These are phyloP conservation scores for Sialis fuliginosa DNA, from an alignment of 2,888 invertebrate species.

Conservation along the genomic window DNA sequence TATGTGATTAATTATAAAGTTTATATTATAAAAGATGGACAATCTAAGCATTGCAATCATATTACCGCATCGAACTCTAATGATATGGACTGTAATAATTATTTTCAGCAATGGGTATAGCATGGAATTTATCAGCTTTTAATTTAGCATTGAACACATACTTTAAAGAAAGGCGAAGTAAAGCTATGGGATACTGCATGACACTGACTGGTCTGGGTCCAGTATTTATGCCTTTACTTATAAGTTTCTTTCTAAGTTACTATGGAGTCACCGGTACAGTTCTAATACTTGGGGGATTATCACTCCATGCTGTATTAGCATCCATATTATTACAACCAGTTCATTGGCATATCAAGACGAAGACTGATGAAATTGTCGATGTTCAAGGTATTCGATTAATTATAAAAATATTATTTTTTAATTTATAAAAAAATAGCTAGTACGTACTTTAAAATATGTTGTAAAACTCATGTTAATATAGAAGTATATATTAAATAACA, in stretches of 20 bases:
- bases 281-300: constrained; percentile 39
- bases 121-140: constrained; percentile 39
- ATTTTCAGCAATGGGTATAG: constrained; percentile 41
- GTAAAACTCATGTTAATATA: no score
- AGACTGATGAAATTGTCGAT: constrained; percentile 9
- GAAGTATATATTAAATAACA: no score
- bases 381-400: no score
- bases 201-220: constrained; percentile 47
- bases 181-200: constrained; percentile 43
- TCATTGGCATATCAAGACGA: constrained; percentile 39
- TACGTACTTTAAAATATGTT: no score
- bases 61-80: no score
- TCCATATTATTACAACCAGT: constrained; percentile 45
- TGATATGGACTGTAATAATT: no score
- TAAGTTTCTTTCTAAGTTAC: constrained; percentile 32
- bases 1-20: no score
- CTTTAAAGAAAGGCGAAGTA: constrained; percentile 39
- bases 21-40: no score
- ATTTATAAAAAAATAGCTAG: no score
- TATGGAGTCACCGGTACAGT: constrained; percentile 43
- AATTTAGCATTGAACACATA: constrained; percentile 46
- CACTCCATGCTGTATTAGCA: constrained; percentile 39
- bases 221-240: constrained; percentile 43
- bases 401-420: no score
- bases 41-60: no score